Percentiles rank a stretch among this genome's conserved stretches.
Conservation (phyloP, 1,140 invertebrate genomes). For the Bombus consobrinus region DNA sequence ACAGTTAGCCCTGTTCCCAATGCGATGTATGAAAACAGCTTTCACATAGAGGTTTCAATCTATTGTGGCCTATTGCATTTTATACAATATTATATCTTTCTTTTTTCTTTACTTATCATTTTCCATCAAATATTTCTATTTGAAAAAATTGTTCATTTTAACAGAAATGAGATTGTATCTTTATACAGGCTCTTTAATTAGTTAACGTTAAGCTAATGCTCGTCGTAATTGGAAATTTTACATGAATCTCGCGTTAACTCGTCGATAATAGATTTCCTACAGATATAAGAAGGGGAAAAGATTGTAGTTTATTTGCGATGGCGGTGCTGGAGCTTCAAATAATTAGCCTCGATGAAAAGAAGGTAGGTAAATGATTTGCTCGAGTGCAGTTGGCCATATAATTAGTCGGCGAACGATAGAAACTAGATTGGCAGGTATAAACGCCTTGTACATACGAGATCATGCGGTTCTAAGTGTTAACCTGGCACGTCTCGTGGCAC, state of each 20-base stretch:
- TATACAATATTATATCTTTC: background rate
- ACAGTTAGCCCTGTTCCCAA: too few species aligned
- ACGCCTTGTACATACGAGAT: background rate
- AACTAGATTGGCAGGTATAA: conserved; percentile 37
- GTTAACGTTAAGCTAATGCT: too few species aligned
- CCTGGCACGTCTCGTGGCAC: conserved; percentile 18
- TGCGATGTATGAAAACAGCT: background rate
- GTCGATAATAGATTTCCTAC: background rate
- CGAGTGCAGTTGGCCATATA: conserved; percentile 43
- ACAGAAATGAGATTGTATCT: too few species aligned
- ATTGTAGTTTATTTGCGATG: conserved; percentile 22
- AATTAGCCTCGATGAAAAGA: too few species aligned
- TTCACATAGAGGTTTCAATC: background rate
- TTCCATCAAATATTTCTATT: background rate
- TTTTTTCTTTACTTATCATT: background rate
- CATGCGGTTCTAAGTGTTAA: conserved; percentile 56
- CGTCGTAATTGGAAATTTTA: too few species aligned
- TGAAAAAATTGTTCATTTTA: background rate
- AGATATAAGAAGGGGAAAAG: too few species aligned
- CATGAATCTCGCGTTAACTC: too few species aligned
- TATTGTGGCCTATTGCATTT: too few species aligned
- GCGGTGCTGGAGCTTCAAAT: too few species aligned
- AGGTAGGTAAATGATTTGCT: conserved; percentile 10
- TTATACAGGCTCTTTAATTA: too few species aligned
- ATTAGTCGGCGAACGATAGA: conserved; percentile 61